These are phyloP conservation scores for Cryptus viduatorius DNA, from an alignment of 2,888 invertebrate species.

Conservation along the genomic window DNA sequence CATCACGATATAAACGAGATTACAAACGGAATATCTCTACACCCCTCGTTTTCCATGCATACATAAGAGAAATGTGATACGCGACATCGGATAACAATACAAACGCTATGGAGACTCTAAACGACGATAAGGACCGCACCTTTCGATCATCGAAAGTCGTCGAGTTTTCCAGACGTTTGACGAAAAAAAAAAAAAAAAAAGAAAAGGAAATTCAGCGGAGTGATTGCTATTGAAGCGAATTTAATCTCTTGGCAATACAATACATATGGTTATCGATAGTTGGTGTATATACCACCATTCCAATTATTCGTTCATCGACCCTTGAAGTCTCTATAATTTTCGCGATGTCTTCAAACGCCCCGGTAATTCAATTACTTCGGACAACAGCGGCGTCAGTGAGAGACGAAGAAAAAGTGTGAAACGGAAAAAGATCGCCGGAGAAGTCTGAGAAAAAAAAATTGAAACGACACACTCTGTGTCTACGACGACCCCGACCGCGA, in stretches of 20 bases:
- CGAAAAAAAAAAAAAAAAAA: background rate
- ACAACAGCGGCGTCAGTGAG: background rate
- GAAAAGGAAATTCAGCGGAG: background rate
- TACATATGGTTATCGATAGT: background rate
- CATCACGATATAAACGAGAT: conserved; percentile 32
- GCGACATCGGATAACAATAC: conserved; percentile 34
- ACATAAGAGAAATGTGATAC: conserved; percentile 19
- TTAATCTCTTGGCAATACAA: background rate
- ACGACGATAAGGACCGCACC: background rate
- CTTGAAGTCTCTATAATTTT: background rate
- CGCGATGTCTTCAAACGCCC: background rate
- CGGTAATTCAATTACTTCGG: conserved; percentile 15
- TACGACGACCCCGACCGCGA: conserved; percentile 4
- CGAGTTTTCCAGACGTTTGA: background rate
- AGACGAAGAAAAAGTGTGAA: background rate
- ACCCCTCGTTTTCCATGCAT: background rate
- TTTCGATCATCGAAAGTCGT: background rate
- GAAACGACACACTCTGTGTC: background rate
- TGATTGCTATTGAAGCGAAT: background rate
- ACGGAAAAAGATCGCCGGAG: conserved; percentile 6
- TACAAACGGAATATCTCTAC: conserved; percentile 25
- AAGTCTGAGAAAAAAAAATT: background rate
- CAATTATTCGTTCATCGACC: background rate
- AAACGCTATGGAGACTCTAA: background rate
- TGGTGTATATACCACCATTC: background rate